These are phyloP conservation scores for Phalacrocorax aristotelis DNA, from an alignment of 2,113 vertebrate species.

Conservation along the genomic window DNA sequence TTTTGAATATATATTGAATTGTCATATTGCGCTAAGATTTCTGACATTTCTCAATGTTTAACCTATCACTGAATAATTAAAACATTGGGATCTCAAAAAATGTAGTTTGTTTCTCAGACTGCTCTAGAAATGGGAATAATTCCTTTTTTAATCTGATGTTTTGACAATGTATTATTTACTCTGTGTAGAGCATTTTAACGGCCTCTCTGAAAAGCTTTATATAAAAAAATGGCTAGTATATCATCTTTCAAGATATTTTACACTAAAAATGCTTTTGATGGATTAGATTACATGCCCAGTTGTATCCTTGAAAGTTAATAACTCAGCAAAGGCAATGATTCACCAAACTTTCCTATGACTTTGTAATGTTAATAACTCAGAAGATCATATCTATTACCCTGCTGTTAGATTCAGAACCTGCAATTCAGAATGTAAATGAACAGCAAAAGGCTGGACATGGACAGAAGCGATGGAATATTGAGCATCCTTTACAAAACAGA, in stretches of 20 bases:
- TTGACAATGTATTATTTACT: background rate
- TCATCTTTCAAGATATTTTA: background rate
- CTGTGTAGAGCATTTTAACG: background rate
- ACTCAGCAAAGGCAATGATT: background rate
- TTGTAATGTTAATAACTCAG: background rate
- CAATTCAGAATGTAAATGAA: background rate
- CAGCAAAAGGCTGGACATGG: background rate
- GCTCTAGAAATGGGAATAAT: background rate
- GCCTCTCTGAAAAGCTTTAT: background rate
- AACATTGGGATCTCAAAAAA: background rate
- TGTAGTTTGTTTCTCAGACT: background rate
- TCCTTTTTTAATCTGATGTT: background rate
- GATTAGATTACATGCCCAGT: background rate
- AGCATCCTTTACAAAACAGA: background rate
- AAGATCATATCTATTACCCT: background rate
- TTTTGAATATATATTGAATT: background rate
- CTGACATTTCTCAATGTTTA: background rate
- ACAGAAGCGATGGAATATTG: background rate
- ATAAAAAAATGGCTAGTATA: background rate
- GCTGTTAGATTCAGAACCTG: background rate
- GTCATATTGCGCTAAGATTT: background rate
- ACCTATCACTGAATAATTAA: background rate
- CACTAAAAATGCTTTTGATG: background rate
- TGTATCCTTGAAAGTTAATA: background rate
- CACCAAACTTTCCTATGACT: background rate